Evolutionary conservation across 2,888 invertebrate species (phyloP).

Genomic region (Aspidapion aeneum): DNA sequence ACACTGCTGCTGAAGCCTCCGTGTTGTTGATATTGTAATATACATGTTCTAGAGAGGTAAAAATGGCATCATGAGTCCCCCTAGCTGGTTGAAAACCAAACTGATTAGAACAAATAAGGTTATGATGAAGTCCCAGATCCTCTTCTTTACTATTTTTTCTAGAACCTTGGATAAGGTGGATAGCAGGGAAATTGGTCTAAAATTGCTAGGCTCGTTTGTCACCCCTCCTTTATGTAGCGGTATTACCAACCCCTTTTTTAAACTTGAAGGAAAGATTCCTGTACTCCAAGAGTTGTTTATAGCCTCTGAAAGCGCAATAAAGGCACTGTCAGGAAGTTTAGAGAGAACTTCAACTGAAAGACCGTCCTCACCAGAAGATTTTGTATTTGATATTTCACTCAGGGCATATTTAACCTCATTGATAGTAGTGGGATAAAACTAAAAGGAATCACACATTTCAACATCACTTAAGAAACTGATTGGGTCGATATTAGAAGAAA

Average conservation of each 20-base stretch:
- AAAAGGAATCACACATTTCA: too few relatives aligned
- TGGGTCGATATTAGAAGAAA: background rate
- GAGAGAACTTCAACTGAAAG: background rate
- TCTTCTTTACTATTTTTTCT: background rate
- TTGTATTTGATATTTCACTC: background rate
- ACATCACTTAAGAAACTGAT: too few relatives aligned
- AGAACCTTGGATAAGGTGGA: background rate
- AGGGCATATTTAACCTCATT: background rate
- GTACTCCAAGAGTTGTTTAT: background rate
- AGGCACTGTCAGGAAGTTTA: background rate
- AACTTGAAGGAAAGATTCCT: background rate
- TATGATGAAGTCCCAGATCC: background rate
- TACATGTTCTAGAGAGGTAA: too few relatives aligned
- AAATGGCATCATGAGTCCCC: too few relatives aligned
- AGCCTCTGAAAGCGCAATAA: background rate
- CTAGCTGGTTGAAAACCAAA: background rate
- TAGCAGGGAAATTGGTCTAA: background rate
- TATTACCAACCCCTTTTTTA: background rate
- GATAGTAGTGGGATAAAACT: too few relatives aligned
- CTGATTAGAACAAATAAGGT: background rate
- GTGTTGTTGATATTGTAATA: background rate
- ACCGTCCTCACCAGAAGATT: background rate
- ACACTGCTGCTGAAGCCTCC: background rate
- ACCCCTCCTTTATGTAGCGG: background rate
- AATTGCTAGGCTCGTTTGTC: background rate